Evolutionary conservation across 1,140 invertebrate genomes (phyloP).

Genomic region (Eufriesea mexicana): DNA sequence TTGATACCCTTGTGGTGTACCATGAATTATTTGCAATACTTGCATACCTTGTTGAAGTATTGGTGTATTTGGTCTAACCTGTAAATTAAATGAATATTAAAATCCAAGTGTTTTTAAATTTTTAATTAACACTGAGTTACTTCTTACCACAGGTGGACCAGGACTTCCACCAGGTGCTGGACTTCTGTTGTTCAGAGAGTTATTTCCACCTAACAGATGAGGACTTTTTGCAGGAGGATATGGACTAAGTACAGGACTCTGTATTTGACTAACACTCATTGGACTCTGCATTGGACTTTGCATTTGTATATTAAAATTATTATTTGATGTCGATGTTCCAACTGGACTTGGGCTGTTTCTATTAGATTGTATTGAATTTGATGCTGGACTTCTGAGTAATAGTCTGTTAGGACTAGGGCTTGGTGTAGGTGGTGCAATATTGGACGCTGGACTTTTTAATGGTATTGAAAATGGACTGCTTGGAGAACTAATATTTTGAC

Average conservation of each 20-base stretch:
- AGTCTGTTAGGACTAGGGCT: constrained; percentile 80
- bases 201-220: constrained; percentile 73
- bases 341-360: constrained; percentile 81
- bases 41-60: constrained; percentile 81
- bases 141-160: constrained; percentile 79
- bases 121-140: background rate
- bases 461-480: constrained; percentile 81
- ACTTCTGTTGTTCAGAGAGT: constrained; percentile 78
- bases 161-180: constrained; percentile 79
- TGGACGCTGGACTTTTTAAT: constrained; percentile 80
- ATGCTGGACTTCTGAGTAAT: constrained; percentile 78
- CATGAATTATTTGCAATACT: constrained; percentile 81
- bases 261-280: constrained; percentile 80
- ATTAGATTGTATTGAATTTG: constrained; percentile 80
- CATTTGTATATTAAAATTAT: constrained; percentile 78
- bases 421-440: constrained; percentile 80
- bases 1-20: constrained; percentile 78
- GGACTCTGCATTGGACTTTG: constrained; percentile 82
- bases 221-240: constrained; percentile 81
- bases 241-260: constrained; percentile 80
- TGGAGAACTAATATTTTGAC: constrained; percentile 77
- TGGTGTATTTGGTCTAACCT: constrained; percentile 80
- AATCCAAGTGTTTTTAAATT: no score
- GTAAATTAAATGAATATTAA: constrained; percentile 29
- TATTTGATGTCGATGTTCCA: constrained; percentile 73